Base-by-base conservation (phyloP, 2,797 vertebrate species). In the Okamejei kenojei region DNA sequence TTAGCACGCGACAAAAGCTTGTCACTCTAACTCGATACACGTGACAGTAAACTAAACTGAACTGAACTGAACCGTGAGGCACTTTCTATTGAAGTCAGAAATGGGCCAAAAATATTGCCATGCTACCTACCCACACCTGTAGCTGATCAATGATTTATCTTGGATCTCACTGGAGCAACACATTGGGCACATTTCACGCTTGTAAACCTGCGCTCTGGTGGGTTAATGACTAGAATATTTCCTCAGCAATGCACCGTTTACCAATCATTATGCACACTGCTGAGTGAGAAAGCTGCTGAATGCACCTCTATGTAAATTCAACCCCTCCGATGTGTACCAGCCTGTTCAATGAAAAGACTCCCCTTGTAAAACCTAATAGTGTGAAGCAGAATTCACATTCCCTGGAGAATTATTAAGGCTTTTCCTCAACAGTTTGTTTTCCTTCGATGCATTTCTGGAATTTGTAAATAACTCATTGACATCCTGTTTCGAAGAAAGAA, bases 381-480 rank as follows among this genome's bases (percentile, higher is more conserved):
- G 68, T 90, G 88, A 90, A 90, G 32, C 65, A 92, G 45, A 92
- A 76, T 76, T 92, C 23, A n/a, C 45, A 76, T 76, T 19, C 29
- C 71, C 58, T 26, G n/a, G 35, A 92, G 90, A 76, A 38, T 74
- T 76, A 92, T 76, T 92, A 92, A 90, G 38, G 90, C 71, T 71
- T 76, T 92, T 92, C 38, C 90, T 92, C 71, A 54, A 74, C 32
- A 21, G 38, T 92, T 92, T 92, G 45, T 92, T 92, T 92, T 92
- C 90, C n/a, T 92, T 92, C 71, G 90, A 92, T 92, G 90, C 3
- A 23, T 54, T 76, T 58, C 71, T 76, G 71, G 68, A 54, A 92
- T 92, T 76, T 76, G 38, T 10, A 92, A 92, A 76, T 26, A 92
- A 19, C 65, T 76, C 73, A 76, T 54, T 92, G 90, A 92, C 26